A percentile compares a stretch with the other conserved stretches of the same genome.
Evolutionary conservation across 2,888 invertebrate genomes (phyloP).

Genomic region (Pammene fasciana): DNA sequence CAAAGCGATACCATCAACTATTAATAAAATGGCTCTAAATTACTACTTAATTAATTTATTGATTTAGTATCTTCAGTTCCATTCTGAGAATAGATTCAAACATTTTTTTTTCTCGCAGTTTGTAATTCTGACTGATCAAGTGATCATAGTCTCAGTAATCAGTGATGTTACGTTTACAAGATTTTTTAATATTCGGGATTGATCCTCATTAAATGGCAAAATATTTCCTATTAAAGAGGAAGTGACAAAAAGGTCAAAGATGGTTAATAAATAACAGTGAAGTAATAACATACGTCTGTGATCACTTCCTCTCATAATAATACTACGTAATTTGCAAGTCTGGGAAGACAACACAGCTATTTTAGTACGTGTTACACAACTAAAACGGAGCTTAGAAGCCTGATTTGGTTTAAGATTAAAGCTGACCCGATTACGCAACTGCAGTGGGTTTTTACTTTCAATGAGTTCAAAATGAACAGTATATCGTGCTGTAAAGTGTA

Average conservation of each 20-base stretch:
- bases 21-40: neutral
- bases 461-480: neutral
- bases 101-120: no score
- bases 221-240: neutral
- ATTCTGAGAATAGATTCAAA: no score
- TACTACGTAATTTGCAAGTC: slow-evolving; percentile 7
- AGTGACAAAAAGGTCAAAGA: neutral
- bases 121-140: no score
- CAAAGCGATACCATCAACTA: slow-evolving; percentile 1
- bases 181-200: neutral
- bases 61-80: neutral
- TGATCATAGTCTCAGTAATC: no score
- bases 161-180: no score
- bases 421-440: slow-evolving; percentile 21
- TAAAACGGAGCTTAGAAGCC: slow-evolving; percentile 18
- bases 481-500: slow-evolving; percentile 4
- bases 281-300: neutral
- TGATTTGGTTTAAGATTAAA: slow-evolving; percentile 25
- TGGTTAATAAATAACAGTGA: neutral
- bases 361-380: slow-evolving; percentile 22
- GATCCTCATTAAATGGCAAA: neutral
- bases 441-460: slow-evolving; percentile 11
- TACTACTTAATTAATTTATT: neutral
- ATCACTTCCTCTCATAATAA: neutral
- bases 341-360: slow-evolving; percentile 37